These are phyloP conservation scores for Temnothorax rugatulus DNA, from an alignment of 2,888 invertebrate species.

Conservation along the genomic window DNA sequence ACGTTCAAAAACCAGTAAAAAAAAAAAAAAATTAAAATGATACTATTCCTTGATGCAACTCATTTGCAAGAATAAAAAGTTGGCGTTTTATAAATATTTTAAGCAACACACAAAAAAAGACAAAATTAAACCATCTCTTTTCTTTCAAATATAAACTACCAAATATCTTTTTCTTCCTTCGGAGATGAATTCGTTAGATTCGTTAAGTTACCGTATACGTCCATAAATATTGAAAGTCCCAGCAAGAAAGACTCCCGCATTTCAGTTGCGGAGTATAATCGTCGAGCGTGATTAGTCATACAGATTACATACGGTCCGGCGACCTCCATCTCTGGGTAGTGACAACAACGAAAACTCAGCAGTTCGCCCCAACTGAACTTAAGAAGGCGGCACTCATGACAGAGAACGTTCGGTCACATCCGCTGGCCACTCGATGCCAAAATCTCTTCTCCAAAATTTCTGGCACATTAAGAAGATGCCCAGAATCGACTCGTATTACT, in stretches of 20 bases:
- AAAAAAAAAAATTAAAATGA: conserved; percentile 17
- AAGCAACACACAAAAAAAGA: conserved; percentile 1
- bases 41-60: not conserved
- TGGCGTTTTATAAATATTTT: not conserved
- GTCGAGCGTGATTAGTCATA: conserved; percentile 80
- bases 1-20: not conserved
- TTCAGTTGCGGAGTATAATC: conserved; percentile 49
- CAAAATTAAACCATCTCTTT: not conserved
- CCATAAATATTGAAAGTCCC: conserved; percentile 11
- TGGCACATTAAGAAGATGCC: conserved; percentile 70
- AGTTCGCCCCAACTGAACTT: conserved; percentile 83
- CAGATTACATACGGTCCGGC: conserved; percentile 85
- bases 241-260: conserved; percentile 19
- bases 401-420: conserved; percentile 83
- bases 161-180: conserved; percentile 17
- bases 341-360: conserved; percentile 84
- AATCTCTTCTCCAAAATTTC: conserved; percentile 76
- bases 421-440: conserved; percentile 81
- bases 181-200: not conserved
- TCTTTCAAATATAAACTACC: conserved; percentile 12
- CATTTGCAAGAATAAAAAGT: not conserved
- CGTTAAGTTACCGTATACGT: conserved; percentile 26
- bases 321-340: conserved; percentile 84
- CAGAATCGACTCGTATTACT: conserved; percentile 68
- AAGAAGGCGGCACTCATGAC: conserved; percentile 83